A percentile compares a stretch with the other conserved stretches of the same genome.
These are phyloP conservation scores for Lasioglossum zephyrum DNA, from an alignment of 2,888 invertebrate genomes.

Conservation along the genomic window DNA sequence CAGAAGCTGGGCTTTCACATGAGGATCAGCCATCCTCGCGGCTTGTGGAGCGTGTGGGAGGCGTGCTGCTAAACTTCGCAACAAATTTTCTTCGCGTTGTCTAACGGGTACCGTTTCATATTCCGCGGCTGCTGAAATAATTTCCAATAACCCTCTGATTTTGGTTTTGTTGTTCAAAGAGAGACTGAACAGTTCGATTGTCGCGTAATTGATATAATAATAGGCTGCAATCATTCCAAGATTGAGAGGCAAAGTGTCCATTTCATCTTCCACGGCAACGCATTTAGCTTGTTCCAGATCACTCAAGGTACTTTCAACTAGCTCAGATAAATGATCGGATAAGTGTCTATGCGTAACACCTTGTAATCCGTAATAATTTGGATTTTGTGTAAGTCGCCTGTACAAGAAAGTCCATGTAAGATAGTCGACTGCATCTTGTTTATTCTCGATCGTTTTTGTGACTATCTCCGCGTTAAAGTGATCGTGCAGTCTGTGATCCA, in stretches of 20 bases:
- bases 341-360: slow-evolving; percentile 98
- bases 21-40: slow-evolving; percentile 91
- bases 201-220: slow-evolving; percentile 99
- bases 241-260: slow-evolving; percentile 98
- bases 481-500: slow-evolving; percentile 99
- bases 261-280: slow-evolving; percentile 98
- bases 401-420: slow-evolving; percentile 99
- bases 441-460: slow-evolving; percentile 99
- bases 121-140: slow-evolving; percentile 98
- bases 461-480: slow-evolving; percentile 99
- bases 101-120: slow-evolving; percentile 97
- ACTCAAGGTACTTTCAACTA: slow-evolving; percentile 97
- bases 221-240: slow-evolving; percentile 99
- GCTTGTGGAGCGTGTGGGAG: slow-evolving; percentile 86
- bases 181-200: slow-evolving; percentile 98
- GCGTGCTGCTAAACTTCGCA: slow-evolving; percentile 89
- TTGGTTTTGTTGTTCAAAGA: slow-evolving; percentile 99
- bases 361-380: slow-evolving; percentile 99
- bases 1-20: slow-evolving; percentile 97
- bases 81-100: slow-evolving; percentile 96
- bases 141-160: slow-evolving; percentile 97
- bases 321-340: slow-evolving; percentile 98
- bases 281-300: slow-evolving; percentile 99
- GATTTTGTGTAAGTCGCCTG: slow-evolving; percentile 98
- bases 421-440: slow-evolving; percentile 99